phyloP scores from a whole-genome alignment of 64 coral and sea anemone genomes.

The Montipora efflorescens region DNA sequence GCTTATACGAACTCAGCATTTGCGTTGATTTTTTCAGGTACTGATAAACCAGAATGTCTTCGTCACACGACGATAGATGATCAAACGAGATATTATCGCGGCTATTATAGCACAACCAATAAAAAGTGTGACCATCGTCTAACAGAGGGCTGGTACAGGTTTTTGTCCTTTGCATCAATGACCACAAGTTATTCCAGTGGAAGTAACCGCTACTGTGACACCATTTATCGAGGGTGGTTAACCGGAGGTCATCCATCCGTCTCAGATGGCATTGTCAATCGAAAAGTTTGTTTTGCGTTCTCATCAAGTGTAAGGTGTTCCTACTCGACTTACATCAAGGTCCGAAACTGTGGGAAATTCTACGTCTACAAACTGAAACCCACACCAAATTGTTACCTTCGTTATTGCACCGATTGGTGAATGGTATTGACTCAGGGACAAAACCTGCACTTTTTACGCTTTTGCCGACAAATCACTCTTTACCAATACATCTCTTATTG shows the following conservation, averaged over 20 bases:
- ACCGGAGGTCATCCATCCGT: slow-evolving; percentile 62
- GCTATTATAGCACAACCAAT: background rate
- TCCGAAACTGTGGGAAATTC: slow-evolving; percentile 81
- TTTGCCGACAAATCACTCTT: too few species aligned
- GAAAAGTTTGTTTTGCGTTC: slow-evolving; percentile 67
- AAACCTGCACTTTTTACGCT: too few species aligned
- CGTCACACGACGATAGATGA: background rate
- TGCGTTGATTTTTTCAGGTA: background rate
- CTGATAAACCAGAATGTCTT: background rate
- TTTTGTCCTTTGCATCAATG: slow-evolving; percentile 38
- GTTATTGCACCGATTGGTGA: slow-evolving; percentile 49
- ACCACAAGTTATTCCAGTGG: background rate
- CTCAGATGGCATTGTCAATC: slow-evolving; percentile 59
- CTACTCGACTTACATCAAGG: slow-evolving; percentile 29
- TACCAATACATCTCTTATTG: too few species aligned
- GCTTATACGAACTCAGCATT: too few species aligned
- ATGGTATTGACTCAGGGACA: too few species aligned
- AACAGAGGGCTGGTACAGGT: slow-evolving; percentile 82
- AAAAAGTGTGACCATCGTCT: slow-evolving; percentile 57
- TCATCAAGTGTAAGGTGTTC: slow-evolving; percentile 26
- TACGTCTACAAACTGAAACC: slow-evolving; percentile 86
- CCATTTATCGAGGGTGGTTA: slow-evolving; percentile 62
- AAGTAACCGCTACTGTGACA: background rate
- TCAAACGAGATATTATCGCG: background rate
- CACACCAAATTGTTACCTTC: slow-evolving; percentile 39